phyloP scores from a whole-genome alignment of 2,113 vertebrate genomes.

The Anguilla japonica region DNA sequence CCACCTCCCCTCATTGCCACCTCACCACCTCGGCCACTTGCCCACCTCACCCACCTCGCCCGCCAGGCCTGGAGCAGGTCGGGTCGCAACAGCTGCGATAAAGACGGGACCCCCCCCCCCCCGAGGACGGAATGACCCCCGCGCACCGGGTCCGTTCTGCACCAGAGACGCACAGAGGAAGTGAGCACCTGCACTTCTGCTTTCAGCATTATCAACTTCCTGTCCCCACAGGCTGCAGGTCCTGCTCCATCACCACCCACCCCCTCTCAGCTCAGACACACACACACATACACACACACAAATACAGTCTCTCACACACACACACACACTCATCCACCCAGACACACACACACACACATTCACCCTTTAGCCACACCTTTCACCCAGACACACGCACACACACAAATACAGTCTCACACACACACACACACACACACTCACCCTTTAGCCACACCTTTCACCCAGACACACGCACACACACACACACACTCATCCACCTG shows the following conservation, averaged over 20 bases:
- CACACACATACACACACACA: constrained; percentile 35
- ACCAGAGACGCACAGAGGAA: neutral
- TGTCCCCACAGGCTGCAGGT: neutral
- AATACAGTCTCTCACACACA: too few relatives aligned
- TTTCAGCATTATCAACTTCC: neutral
- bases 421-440: constrained; percentile 10
- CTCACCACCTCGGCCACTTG: too few relatives aligned
- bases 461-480: constrained; percentile 31
- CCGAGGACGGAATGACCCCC: neutral
- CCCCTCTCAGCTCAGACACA: constrained; percentile 18
- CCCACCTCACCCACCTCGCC: too few relatives aligned
- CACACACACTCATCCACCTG: constrained; percentile 47
- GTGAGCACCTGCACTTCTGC: neutral
- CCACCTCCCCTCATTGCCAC: too few relatives aligned
- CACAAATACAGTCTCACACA: constrained; percentile 11
- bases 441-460: neutral
- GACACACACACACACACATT: too few relatives aligned
- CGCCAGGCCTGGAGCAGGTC: neutral
- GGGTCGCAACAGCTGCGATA: neutral
- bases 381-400: constrained; percentile 29
- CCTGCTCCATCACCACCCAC: neutral
- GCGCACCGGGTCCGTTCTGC: neutral
- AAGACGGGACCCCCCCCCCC: too few relatives aligned
- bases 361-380: neutral
- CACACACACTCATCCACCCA: too few relatives aligned